Evolutionary conservation across 2,797 vertebrate genomes (phyloP), one percentile per base, ranked within the genome.

Genomic region (Cercopithecus mitis): DNA sequence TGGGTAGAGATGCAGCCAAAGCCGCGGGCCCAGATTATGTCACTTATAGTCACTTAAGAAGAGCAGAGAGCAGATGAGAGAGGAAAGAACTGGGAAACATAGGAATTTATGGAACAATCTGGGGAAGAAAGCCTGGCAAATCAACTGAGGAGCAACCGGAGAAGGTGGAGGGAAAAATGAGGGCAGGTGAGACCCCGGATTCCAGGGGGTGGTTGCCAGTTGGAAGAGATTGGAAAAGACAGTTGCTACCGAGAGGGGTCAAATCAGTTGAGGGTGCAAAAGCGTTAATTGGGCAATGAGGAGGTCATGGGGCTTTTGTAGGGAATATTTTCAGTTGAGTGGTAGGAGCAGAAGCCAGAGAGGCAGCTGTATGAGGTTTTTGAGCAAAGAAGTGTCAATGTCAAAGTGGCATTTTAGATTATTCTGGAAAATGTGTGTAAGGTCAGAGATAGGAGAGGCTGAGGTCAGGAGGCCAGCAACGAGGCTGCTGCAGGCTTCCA

Each of bases 321-420:
- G 67, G 47, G 41, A 57, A 5, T 0, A 0, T 77, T 83, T 67
- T 47, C 39, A 33, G n/a, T 47, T 39, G 43, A 50, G 41, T 7
- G 9, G 24, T 36, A 5, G 61, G 58, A 52, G 9, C 17, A 30
- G 39, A 83, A 64, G 15, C 55, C 27, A 11, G 13, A 30, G 64
- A 81, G 41, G 73, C 83, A 41, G 70, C 58, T 36, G 2, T 70
- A 5, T 57, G 55, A 95, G 2, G 30, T 41, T 85, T 81, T 57
- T 25, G 55, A 94, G 41, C 43, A 20, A n/a, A 13, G 17, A 50
- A 70, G 14, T 36, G 25, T 76, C 70, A 77, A 80, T 55, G 57
- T 90, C 90, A 93, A 30, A 14, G 47, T 84, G 94, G 33, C 27
- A 10, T 55, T 95, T 83, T 92, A 55, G 64, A 64, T 85, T 24